Evolutionary conservation across 2,113 vertebrate genomes (phyloP), one percentile per base, ranked within the genome.

Genomic region (Hucho hucho): DNA sequence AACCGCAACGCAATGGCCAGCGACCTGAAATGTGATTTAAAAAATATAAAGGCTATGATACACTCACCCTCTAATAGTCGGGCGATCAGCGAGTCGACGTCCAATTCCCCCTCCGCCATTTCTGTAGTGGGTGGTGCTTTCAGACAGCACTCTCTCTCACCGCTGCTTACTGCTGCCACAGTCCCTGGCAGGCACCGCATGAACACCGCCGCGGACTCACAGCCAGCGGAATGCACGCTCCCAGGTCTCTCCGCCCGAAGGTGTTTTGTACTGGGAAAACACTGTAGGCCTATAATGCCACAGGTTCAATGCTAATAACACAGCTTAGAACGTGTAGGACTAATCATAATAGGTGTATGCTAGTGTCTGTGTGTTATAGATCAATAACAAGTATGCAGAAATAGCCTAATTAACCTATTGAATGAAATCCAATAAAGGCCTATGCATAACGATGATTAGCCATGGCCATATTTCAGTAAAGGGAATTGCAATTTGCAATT

Each of bases 101-200:
- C 97, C 95, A 98, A 93, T 93, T 98, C 97, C 91, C 96, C 96
- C 90, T 98, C 97, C 96, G 96, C 97, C 97, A 97, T 98, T 93
- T 97, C 90, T 91, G 87, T 84, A 77, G 46, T 75, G 26, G 18
- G 16, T 25, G 14, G 63, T 75, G 77, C 69, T 79, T 76, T 14
- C 72, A 79, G 68, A 70, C 75, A 78, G 20, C 47, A 24, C 26
- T 25, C 20, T 43, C 9, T 37, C 37, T 22, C 16, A 18, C 49
- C 49, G 4, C 49, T 53, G 49, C 49, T 53, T 14, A 18, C 49
- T 53, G 49, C 4, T 53, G 49, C 58, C 58, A 61, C 58, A 3
- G 58, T 22, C 49, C 53, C 26, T 72, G 28, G 28, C 75, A 81
- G 88, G 79, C 80, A 70, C 84, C 81, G 65, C 81, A 66, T 73